These are phyloP conservation scores for Zelostemma sp. DNA, from an alignment of 1,140 invertebrate species.

Conservation along the genomic window DNA sequence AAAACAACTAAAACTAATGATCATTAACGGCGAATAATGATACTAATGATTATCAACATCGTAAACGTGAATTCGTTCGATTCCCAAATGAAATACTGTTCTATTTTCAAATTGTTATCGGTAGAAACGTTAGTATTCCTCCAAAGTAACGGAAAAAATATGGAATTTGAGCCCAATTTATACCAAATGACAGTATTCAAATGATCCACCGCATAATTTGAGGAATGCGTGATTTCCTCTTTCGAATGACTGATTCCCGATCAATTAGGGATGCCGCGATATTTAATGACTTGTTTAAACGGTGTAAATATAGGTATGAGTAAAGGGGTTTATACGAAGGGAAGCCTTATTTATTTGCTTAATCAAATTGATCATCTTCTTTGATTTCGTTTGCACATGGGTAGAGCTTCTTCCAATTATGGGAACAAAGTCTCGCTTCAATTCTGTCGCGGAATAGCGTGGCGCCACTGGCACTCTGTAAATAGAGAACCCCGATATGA, in stretches of 20 bases:
- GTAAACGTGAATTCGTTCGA: too few species aligned
- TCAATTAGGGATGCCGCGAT: too few species aligned
- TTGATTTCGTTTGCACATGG: slow-evolving; percentile 12
- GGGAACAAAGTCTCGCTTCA: slow-evolving; percentile 34
- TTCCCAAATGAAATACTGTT: too few species aligned
- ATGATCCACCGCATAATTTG: too few species aligned
- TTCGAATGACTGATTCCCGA: too few species aligned
- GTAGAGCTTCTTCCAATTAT: slow-evolving; percentile 35
- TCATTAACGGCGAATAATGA: slow-evolving; percentile 2
- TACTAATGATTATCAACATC: slow-evolving; percentile 24
- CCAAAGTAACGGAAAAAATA: too few species aligned
- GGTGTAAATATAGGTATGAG: slow-evolving; percentile 29
- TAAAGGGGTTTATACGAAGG: slow-evolving; percentile 25
- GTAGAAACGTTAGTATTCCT: too few species aligned
- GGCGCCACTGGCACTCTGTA: slow-evolving; percentile 26
- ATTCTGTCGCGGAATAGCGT: slow-evolving; percentile 38
- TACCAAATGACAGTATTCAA: too few species aligned
- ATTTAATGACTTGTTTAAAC: slow-evolving; percentile 30
- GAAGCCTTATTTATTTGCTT: slow-evolving; percentile 41
- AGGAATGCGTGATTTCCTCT: too few species aligned
- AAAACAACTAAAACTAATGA: too few species aligned
- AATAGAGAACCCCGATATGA: slow-evolving; percentile 42
- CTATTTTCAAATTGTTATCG: too few species aligned
- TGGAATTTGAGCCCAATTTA: too few species aligned
- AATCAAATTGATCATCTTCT: slow-evolving; percentile 40